Evolutionary conservation across 2,797 vertebrate species (phyloP).

Genomic region (Apodemus agrarius): DNA sequence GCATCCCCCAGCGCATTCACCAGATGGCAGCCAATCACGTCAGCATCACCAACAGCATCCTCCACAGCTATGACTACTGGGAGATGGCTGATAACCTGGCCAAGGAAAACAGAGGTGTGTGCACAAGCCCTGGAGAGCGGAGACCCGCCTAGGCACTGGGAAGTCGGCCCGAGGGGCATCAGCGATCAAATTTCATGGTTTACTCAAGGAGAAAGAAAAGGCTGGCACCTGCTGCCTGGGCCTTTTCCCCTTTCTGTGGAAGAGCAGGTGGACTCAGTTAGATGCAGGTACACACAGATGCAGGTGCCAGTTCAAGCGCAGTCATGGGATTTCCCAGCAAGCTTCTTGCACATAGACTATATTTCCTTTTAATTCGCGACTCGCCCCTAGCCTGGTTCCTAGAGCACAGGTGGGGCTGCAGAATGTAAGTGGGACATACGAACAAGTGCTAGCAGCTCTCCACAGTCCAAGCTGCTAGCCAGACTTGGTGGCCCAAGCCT

Average conservation of each 20-base stretch:
- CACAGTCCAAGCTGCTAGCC: neutral
- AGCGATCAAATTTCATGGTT: neutral
- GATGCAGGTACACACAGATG: neutral
- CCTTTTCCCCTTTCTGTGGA: neutral
- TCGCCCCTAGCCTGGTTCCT: neutral
- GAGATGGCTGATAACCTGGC: slow-evolving; percentile 98
- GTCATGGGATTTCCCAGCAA: neutral
- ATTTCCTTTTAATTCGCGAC: neutral
- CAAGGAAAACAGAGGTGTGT: slow-evolving; percentile 96
- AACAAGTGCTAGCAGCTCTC: neutral
- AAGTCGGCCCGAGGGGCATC: neutral
- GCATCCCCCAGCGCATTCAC: slow-evolving; percentile 98
- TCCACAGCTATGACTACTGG: slow-evolving; percentile 99
- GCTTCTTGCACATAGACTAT: neutral
- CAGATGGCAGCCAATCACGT: slow-evolving; percentile 99
- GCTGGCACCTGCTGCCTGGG: neutral
- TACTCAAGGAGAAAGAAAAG: neutral
- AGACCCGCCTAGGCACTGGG: neutral
- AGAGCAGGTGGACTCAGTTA: no score
- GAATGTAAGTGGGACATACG: neutral
- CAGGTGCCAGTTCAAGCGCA: rapidly evolving
- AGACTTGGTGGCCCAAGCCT: neutral
- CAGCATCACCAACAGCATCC: slow-evolving; percentile 98
- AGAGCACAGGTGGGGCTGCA: neutral
- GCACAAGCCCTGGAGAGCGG: rapidly evolving